Evolutionary conservation across 1,140 invertebrate species (phyloP).

Genomic region (Danaus melanippus): DNA sequence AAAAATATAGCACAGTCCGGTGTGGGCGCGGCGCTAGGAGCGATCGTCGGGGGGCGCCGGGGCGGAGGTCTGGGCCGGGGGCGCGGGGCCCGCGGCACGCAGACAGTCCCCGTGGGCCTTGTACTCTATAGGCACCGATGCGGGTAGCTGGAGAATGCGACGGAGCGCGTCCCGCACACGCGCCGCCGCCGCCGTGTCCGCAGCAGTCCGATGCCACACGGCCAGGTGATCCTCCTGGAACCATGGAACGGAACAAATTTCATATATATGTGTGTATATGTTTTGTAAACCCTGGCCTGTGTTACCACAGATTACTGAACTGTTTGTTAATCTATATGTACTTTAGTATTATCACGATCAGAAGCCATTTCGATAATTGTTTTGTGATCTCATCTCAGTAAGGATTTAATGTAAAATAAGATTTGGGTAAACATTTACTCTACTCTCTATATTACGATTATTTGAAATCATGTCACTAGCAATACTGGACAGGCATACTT

Average conservation of each 20-base stretch:
- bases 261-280: too few relatives aligned
- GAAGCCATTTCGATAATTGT: too few relatives aligned
- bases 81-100: constrained; percentile 92
- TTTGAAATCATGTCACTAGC: too few relatives aligned
- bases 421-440: too few relatives aligned
- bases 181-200: constrained; percentile 88
- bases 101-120: constrained; percentile 85
- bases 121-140: constrained; percentile 95
- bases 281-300: too few relatives aligned
- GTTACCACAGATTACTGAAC: too few relatives aligned
- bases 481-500: too few relatives aligned
- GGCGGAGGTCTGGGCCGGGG: constrained; percentile 78
- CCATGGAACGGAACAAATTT: not conserved
- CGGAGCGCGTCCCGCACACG: constrained; percentile 95
- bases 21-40: constrained; percentile 25
- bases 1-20: not conserved
- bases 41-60: constrained; percentile 20
- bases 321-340: too few relatives aligned
- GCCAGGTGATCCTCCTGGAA: constrained; percentile 96
- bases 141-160: constrained; percentile 94
- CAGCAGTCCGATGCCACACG: constrained; percentile 97
- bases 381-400: too few relatives aligned
- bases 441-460: too few relatives aligned
- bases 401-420: too few relatives aligned
- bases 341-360: too few relatives aligned